phyloP scores from a whole-genome alignment of 2,888 invertebrate genomes.

The Cistogaster globosa region DNA sequence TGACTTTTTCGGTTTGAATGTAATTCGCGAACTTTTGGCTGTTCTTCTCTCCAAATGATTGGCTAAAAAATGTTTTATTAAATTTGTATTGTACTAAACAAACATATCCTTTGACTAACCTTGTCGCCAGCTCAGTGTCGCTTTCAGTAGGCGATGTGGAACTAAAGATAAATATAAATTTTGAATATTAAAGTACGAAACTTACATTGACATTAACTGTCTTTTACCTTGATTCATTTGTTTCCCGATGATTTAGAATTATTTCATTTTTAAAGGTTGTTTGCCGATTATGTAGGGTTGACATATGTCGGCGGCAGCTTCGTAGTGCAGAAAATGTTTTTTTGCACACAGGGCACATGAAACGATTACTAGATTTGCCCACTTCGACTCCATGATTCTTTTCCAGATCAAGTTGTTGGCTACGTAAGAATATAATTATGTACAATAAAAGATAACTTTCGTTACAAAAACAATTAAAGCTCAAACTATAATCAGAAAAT shows the following conservation, averaged over 20 bases:
- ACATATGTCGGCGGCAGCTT: background rate
- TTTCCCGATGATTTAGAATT: too few species aligned
- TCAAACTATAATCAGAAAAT: too few species aligned
- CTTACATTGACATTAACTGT: background rate
- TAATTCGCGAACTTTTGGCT: background rate
- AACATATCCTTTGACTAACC: constrained; percentile 59
- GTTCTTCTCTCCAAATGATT: constrained; percentile 70
- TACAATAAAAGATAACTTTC: too few species aligned
- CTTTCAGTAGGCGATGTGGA: background rate
- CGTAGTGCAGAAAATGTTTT: background rate
- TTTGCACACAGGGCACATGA: background rate
- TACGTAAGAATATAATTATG: too few species aligned
- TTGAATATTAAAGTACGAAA: background rate
- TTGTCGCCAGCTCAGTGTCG: background rate
- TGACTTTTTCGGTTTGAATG: constrained; percentile 60
- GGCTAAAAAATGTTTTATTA: constrained; percentile 73
- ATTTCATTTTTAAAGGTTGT: background rate
- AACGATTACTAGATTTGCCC: background rate
- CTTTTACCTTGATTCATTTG: background rate
- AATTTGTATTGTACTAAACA: constrained; percentile 50
- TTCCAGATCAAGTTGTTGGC: too few species aligned
- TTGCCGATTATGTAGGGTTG: background rate
- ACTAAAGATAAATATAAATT: background rate
- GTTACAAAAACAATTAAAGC: too few species aligned
- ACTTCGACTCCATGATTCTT: too few species aligned